A percentile compares a stretch with the other conserved stretches of the same genome.
Conservation (phyloP, 2,888 invertebrate genomes). For the Eupithecia abbreviata region DNA sequence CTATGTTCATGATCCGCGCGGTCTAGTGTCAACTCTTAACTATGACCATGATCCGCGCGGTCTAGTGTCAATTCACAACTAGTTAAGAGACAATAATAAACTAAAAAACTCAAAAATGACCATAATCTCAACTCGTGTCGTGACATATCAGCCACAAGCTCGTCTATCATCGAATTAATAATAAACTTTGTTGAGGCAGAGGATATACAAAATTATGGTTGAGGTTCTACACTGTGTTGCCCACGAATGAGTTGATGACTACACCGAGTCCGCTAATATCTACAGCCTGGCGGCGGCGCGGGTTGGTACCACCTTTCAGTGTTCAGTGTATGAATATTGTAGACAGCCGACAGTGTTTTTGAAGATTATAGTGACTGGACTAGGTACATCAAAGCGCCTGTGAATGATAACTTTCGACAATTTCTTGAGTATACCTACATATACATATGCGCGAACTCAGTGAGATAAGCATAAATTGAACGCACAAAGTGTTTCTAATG, state of each 20-base stretch:
- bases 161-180: not conserved
- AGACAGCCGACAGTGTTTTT: not conserved
- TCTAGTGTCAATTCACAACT: not conserved
- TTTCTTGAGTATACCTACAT: not conserved
- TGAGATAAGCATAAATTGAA: not conserved
- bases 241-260: not conserved
- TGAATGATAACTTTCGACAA: not conserved
- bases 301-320: not conserved
- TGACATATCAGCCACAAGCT: not conserved
- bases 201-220: too few species aligned
- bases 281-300: too few species aligned
- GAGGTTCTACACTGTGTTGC: not conserved
- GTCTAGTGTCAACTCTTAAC: not conserved
- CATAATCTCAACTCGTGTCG: not conserved
- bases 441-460: not conserved
- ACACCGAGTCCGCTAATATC: not conserved
- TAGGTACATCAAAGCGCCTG: not conserved
- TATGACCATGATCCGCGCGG: not conserved
- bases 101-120: not conserved
- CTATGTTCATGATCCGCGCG: not conserved
- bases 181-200: not conserved
- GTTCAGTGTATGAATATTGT: not conserved
- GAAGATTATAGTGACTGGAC: not conserved
- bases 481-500: not conserved
- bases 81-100: not conserved